Evolutionary conservation across 2,888 invertebrate species (phyloP).

Genomic region (Parnassius orleans): DNA sequence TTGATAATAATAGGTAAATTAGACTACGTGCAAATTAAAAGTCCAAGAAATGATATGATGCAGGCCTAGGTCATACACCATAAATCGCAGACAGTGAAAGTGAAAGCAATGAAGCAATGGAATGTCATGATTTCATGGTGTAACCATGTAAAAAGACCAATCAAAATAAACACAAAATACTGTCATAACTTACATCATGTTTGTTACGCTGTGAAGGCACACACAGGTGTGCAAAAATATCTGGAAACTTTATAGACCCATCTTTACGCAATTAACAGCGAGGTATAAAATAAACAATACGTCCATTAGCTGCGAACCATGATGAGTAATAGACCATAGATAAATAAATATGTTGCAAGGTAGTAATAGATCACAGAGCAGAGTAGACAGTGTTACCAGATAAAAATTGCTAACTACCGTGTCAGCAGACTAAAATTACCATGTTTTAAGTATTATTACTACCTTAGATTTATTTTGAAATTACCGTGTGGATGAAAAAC

Average conservation of each 20-base stretch:
- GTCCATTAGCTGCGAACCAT: constrained; percentile 65
- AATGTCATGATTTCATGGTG: constrained; percentile 8
- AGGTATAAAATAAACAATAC: constrained; percentile 70
- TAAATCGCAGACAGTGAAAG: constrained; percentile 4
- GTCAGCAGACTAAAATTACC: no score
- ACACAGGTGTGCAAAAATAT: constrained; percentile 86
- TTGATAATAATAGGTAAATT: no score
- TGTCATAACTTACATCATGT: constrained; percentile 84
- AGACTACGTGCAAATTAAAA: background rate
- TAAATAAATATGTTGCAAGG: no score
- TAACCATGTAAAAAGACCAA: background rate
- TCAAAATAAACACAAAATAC: constrained; percentile 22
- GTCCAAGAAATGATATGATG: constrained; percentile 10
- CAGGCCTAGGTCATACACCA: background rate
- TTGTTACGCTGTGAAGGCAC: constrained; percentile 83
- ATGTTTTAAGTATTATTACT: no score
- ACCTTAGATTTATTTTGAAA: no score
- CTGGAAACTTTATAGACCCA: constrained; percentile 86
- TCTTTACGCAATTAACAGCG: constrained; percentile 82
- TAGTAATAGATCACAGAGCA: no score
- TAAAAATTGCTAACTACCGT: no score
- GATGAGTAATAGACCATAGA: constrained; percentile 74
- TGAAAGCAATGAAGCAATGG: constrained; percentile 15
- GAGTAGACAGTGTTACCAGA: no score
- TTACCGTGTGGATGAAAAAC: no score